phyloP scores from a whole-genome alignment of 2,113 vertebrate species.

The Nicator chloris region DNA sequence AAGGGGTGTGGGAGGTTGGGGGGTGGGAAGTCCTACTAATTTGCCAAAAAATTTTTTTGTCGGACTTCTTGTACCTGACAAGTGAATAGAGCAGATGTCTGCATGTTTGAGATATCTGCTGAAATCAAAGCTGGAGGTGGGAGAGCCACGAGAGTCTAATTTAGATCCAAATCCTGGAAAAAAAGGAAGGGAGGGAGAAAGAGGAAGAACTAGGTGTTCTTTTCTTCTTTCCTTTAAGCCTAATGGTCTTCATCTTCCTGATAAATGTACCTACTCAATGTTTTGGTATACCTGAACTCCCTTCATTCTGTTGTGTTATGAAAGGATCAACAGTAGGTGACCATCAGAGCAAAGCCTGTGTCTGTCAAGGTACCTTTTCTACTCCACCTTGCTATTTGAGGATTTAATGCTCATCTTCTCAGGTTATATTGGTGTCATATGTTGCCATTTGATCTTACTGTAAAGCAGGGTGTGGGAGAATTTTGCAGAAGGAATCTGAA shows the following conservation, averaged over 20 bases:
- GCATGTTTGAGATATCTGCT: neutral
- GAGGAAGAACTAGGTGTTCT: neutral
- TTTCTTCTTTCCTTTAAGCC: neutral
- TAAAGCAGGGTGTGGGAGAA: neutral
- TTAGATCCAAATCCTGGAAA: neutral
- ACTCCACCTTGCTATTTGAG: neutral
- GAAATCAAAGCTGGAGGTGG: neutral
- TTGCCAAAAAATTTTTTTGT: neutral
- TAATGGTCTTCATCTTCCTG: neutral
- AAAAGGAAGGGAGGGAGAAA: neutral
- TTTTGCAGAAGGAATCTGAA: neutral
- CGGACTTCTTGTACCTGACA: neutral
- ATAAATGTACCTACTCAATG: neutral
- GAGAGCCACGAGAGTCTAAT: neutral
- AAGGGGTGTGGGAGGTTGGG: neutral
- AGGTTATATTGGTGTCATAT: neutral
- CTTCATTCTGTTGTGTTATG: fast-evolving
- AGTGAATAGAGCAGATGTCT: neutral
- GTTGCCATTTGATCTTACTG: neutral
- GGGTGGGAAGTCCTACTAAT: neutral
- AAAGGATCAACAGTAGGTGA: neutral
- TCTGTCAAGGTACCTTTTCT: neutral
- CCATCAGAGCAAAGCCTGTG: neutral
- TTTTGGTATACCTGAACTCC: neutral
- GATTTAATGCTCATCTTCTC: neutral